Base-by-base conservation (phyloP, 2,797 vertebrate species). In the Phrynocephalus vlangalii region DNA sequence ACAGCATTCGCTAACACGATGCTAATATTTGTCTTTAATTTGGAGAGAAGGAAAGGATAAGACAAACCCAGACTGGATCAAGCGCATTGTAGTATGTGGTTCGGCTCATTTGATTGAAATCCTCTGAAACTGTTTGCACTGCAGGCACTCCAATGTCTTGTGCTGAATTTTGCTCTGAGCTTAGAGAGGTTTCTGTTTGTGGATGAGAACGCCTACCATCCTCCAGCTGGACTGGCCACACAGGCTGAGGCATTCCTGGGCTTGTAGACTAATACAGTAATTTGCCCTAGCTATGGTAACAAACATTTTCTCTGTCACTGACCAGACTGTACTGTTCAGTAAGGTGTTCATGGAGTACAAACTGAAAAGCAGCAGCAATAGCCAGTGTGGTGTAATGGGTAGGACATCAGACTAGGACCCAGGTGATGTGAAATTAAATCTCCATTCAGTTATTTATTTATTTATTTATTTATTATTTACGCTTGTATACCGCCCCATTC, bases 21-120 rank as follows among this genome's bases (percentile, higher is more conserved):
- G 30, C 84, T 67, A 75, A 28, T 83, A 70, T 91, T 91, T 86
- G 75, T 84, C 89, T 90, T 89, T 88, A 88, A 88, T 91, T 92
- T 87, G 86, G 56, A 68, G 44, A 85, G 18, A 15, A 84, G 70
- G 87, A 86, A 82, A 76, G 75, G 48, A 79, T 85, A 80, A 66
- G 87, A 85, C 71, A 85, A 88, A 88, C 81, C 11, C 30, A 79
- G 72, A 20, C 63, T 88, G 72, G 73, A 82, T 82, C 83, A 88
- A 85, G 48, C 60, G 81, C 71, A 15, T 68, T 68, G 28, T 44
- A 68, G 70, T 44, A 30, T 76, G 78, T 76, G 50, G 15, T 63
- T 60, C 56, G 71, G 70, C 78, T 88, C 72, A 63, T 81, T 82
- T 82, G 77, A 81, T 68, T 88, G 83, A 83, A 73, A 88, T 85